Conservation (phyloP, 2,888 invertebrate species). For the Sphecodes monilicornis region DNA sequence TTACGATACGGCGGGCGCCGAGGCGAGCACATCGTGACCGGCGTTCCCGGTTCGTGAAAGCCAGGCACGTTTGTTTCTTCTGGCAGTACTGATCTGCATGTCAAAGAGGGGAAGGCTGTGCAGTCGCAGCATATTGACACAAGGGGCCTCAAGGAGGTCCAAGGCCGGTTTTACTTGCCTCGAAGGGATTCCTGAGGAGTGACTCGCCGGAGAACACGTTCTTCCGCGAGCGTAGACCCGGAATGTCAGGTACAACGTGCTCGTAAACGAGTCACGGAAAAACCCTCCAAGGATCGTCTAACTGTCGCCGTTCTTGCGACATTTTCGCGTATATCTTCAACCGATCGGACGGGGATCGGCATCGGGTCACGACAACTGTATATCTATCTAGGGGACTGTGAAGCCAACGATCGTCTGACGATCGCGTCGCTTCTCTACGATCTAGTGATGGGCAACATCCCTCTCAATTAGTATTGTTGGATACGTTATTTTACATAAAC, state of each 20-base stretch:
- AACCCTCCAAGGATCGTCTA: constrained; percentile 44
- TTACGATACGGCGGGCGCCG: constrained; percentile 22
- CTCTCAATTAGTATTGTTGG: neutral
- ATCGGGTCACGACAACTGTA: constrained; percentile 76
- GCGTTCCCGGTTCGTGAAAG: constrained; percentile 36
- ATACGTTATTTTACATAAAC: no score
- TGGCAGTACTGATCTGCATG: constrained; percentile 59
- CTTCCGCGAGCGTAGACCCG: constrained; percentile 59
- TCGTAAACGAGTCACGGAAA: constrained; percentile 64
- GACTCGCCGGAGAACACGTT: constrained; percentile 62
- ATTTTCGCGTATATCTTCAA: constrained; percentile 54
- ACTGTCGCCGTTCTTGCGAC: constrained; percentile 61
- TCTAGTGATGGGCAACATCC: neutral
- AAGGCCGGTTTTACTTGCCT: constrained; percentile 63
- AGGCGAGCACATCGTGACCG: constrained; percentile 24
- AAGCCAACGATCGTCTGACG: constrained; percentile 2
- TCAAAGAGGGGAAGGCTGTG: constrained; percentile 54
- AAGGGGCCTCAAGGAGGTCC: constrained; percentile 58
- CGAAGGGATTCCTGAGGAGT: constrained; percentile 63
- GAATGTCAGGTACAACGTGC: constrained; percentile 62
- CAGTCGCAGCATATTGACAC: constrained; percentile 61
- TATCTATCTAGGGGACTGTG: constrained; percentile 55
- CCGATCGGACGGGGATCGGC: constrained; percentile 28
- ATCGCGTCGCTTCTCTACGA: neutral
- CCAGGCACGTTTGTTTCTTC: constrained; percentile 55